Evolutionary conservation across 2,113 vertebrate species (phyloP).

Genomic region (Lutjanus erythropterus): DNA sequence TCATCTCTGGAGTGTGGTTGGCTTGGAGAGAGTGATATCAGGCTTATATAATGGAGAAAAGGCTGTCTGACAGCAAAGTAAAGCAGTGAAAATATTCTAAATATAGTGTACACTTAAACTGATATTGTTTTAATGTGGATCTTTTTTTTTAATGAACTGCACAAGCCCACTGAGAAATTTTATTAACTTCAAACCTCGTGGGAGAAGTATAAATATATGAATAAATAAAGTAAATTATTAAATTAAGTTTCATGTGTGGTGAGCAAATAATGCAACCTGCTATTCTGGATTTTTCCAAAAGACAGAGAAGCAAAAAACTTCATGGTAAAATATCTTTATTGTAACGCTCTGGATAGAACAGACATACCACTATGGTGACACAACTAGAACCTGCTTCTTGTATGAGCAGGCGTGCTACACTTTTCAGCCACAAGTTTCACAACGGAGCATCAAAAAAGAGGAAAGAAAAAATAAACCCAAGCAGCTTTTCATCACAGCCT

Average conservation of each 20-base stretch:
- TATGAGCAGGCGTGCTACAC: constrained; percentile 48
- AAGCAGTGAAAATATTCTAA: no score
- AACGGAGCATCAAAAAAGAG: constrained; percentile 12
- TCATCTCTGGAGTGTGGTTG: no score
- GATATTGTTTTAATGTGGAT: no score
- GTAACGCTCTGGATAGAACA: constrained; percentile 48
- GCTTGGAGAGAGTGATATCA: no score
- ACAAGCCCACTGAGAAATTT: background rate
- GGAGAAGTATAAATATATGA: background rate
- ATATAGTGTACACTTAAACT: no score
- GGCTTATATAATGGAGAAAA: no score
- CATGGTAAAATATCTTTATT: constrained; percentile 77
- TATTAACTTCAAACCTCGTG: background rate
- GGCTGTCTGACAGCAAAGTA: no score
- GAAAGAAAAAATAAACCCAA: background rate
- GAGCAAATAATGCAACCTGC: constrained; percentile 8
- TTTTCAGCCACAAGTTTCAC: constrained; percentile 60
- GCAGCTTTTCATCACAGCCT: constrained; percentile 35
- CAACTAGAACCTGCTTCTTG: constrained; percentile 40
- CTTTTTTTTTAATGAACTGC: constrained; percentile 19
- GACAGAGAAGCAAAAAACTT: constrained; percentile 47
- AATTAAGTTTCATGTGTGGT: background rate
- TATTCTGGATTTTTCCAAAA: constrained; percentile 12
- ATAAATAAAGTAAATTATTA: background rate
- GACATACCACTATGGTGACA: constrained; percentile 44